Conservation (phyloP, 2,113 vertebrate genomes). For the Isurus oxyrinchus region DNA sequence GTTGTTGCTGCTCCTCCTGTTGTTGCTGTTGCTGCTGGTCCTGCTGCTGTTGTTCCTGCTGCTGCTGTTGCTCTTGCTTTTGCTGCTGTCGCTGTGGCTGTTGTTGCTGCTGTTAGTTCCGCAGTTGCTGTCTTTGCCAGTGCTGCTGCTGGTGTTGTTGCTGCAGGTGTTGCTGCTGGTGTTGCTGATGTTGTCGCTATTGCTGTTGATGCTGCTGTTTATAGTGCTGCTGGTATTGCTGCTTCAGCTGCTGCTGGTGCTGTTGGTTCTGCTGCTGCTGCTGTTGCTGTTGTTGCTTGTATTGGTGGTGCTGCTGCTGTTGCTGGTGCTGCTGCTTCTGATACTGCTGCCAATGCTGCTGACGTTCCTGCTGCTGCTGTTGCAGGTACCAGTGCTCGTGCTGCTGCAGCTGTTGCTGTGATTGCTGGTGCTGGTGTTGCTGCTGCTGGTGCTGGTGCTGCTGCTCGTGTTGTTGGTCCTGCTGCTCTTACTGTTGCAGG, state of each 20-base stretch:
- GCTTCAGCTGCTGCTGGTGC: neutral
- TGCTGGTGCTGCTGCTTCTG: neutral
- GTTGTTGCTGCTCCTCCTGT: neutral
- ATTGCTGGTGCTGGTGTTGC: too few relatives aligned
- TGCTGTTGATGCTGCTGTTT: neutral
- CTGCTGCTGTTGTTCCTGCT: neutral
- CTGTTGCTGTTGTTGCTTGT: neutral
- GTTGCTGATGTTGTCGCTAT: neutral
- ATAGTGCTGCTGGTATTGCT: neutral
- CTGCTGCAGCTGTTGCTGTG: too few relatives aligned
- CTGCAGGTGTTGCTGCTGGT: neutral
- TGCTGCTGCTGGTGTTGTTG: neutral
- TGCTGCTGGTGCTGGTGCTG: neutral
- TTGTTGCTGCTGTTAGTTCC: neutral
- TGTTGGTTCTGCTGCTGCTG: too few relatives aligned
- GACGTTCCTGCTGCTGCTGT: neutral
- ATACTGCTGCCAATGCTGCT: neutral
- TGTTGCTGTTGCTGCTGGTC: conserved; percentile 1
- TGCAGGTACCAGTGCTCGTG: too few relatives aligned
- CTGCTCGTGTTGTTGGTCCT: neutral
- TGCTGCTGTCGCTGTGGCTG: neutral
- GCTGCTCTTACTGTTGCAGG: neutral
- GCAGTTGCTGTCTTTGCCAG: neutral
- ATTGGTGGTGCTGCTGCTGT: neutral
- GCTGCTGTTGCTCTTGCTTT: neutral